Base-by-base conservation (phyloP, 2,888 invertebrate species). In the Xestia rhomboidea region DNA sequence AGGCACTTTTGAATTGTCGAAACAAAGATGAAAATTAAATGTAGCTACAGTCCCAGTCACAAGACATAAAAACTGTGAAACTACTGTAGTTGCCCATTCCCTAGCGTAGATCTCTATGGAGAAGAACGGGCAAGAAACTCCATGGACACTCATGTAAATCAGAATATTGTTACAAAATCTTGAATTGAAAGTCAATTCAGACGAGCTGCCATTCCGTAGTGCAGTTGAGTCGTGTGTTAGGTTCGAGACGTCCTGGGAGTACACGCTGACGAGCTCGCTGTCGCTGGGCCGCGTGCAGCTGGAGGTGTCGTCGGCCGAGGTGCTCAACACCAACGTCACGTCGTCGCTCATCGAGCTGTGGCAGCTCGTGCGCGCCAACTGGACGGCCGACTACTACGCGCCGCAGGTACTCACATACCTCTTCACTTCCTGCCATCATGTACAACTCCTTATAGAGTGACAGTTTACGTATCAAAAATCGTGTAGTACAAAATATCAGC, bases 241-340 rank as follows among this genome's bases (percentile, higher is more conserved):
- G 85, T 98, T 98, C 92, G 95, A 96, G 49, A 95, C 97, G 0
- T 95, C 96, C 10, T 98, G 98, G 98, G 98, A 98, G 91, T 97
- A 97, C 90, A 97, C 97, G 2, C 89, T 97, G 76, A 97, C 97
- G 0, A 97, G 97, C 86, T 95, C 95, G 73, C 93, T 97, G 76
- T 95, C 96, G 49, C 97, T 97, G 60, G 97, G 97, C 77, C 97
- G 98, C 69, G 92, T 98, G 70, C 97, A 98, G 90, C 89, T 98
- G 70, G 96, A 97, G 49, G 95, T 98, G 41, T 95, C 97, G 84
- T 98, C 99, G 2, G 96, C 97, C 21, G 98, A 98, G 87, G 91
- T 98, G 62, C 97, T 99, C 21, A 98, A 99, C 93, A 94, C 99
- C 6, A 99, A 99, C 93, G 95, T 99, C 18, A 99, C 99, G 0